Conservation (phyloP, 1,140 invertebrate genomes). For the Ceratosolen solmsi region DNA sequence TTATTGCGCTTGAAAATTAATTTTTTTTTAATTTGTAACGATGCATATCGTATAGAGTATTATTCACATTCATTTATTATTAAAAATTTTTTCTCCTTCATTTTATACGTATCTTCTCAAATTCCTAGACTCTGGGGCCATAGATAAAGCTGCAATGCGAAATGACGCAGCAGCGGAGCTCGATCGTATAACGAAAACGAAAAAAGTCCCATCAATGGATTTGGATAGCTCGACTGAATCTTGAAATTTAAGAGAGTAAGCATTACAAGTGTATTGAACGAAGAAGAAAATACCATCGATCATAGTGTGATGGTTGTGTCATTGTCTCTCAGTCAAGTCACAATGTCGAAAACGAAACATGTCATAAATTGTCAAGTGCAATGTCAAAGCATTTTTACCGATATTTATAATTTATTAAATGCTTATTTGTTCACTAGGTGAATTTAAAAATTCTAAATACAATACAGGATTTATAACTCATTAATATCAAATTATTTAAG, state of each 20-base stretch:
- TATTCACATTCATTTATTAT: too few species aligned
- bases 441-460: slow-evolving; percentile 18
- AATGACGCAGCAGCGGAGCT: slow-evolving; percentile 94
- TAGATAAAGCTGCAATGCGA: slow-evolving; percentile 81
- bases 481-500: slow-evolving; percentile 25
- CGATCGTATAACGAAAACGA: slow-evolving; percentile 86
- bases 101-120: too few species aligned
- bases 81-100: too few species aligned
- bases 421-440: neutral
- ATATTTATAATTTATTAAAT: slow-evolving; percentile 47
- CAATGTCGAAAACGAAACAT: slow-evolving; percentile 39
- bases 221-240: slow-evolving; percentile 67
- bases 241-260: slow-evolving; percentile 52
- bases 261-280: slow-evolving; percentile 7
- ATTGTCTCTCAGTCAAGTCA: slow-evolving; percentile 33
- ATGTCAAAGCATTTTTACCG: slow-evolving; percentile 19
- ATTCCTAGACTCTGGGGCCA: slow-evolving; percentile 69
- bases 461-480: slow-evolving; percentile 40
- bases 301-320: slow-evolving; percentile 14
- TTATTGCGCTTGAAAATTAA: too few species aligned
- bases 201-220: slow-evolving; percentile 75
- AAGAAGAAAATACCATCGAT: slow-evolving; percentile 2
- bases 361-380: slow-evolving; percentile 28
- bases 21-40: too few species aligned
- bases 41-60: too few species aligned